phyloP scores from a whole-genome alignment of 1,140 invertebrate species.

The Atta colombica region DNA sequence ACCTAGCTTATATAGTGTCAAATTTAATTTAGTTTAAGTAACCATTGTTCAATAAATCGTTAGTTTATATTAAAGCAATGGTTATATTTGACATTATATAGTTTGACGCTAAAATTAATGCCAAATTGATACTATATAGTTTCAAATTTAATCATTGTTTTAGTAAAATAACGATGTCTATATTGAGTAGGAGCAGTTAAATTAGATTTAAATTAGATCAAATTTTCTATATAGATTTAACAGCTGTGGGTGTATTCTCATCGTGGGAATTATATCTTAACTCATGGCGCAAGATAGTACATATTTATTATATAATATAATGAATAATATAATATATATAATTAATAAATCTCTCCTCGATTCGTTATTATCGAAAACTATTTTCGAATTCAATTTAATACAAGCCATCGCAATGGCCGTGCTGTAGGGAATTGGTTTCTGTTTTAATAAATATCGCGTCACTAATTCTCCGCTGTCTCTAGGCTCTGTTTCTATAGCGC shows the following conservation, averaged over 20 bases:
- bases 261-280: not conserved
- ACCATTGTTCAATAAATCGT: no score
- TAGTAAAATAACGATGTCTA: no score
- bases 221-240: no score
- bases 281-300: not conserved
- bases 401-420: slow-evolving; percentile 32
- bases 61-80: no score
- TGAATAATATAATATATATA: not conserved
- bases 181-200: no score
- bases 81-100: no score
- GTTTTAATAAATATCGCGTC: slow-evolving; percentile 51
- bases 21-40: no score
- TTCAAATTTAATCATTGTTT: no score
- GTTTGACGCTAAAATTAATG: no score
- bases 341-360: slow-evolving; percentile 2
- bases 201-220: no score
- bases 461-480: slow-evolving; percentile 49
- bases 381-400: slow-evolving; percentile 35
- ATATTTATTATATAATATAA: not conserved
- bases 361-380: slow-evolving; percentile 5
- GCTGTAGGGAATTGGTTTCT: slow-evolving; percentile 34
- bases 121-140: no score
- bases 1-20: no score
- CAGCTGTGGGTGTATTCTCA: not conserved
- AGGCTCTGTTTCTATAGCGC: slow-evolving; percentile 52